Conservation (phyloP, 2,888 invertebrate genomes). For the Agrotis exclamationis region DNA sequence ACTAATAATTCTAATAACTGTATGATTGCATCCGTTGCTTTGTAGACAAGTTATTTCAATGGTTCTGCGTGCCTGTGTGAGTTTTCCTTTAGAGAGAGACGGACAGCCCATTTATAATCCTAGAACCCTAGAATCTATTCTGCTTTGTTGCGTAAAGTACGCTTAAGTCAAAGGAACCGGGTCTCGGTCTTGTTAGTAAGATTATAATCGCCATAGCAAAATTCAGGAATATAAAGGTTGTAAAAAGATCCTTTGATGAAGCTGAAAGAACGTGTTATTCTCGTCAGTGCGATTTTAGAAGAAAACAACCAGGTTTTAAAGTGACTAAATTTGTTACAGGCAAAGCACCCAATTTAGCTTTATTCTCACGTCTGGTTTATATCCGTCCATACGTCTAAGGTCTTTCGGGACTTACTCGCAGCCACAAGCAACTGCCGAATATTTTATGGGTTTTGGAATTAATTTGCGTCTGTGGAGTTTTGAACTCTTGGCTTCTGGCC, state of each 20-base stretch:
- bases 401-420: not conserved
- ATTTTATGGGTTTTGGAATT: conserved; percentile 7
- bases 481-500: not conserved
- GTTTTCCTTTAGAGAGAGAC: not conserved
- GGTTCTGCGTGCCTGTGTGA: not conserved
- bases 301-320: no score
- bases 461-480: not conserved
- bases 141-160: not conserved
- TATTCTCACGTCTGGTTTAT: conserved; percentile 23
- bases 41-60: not conserved
- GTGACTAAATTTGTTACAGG: no score
- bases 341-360: conserved; percentile 24
- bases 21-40: conserved; percentile 15
- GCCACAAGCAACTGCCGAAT: not conserved
- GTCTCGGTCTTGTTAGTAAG: conserved; percentile 6
- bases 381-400: conserved; percentile 17
- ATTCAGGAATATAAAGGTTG: not conserved
- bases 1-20: conserved; percentile 21
- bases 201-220: conserved; percentile 7
- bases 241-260: not conserved
- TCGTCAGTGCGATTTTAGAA: no score
- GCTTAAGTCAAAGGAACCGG: conserved; percentile 8
- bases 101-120: not conserved
- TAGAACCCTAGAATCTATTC: not conserved
- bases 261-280: no score